Conservation (phyloP, 2,888 invertebrate genomes). For the Brenthis ino region DNA sequence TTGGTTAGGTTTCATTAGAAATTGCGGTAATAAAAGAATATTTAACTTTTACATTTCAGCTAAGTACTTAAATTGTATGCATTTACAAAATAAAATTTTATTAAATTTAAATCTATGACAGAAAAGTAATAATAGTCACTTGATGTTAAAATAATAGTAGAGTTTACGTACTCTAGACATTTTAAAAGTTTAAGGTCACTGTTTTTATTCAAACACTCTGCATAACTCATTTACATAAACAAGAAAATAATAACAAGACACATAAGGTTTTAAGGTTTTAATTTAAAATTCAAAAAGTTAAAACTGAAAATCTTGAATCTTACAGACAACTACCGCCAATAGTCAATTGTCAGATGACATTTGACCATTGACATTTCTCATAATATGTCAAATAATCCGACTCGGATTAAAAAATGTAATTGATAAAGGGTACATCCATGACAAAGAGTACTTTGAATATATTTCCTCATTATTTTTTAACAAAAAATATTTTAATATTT, state of each 20-base stretch:
- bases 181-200: constrained; percentile 9
- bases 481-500: too few species aligned
- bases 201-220: background rate
- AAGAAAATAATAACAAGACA: background rate
- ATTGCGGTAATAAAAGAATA: too few species aligned
- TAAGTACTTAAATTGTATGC: too few species aligned
- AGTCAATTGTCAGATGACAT: background rate
- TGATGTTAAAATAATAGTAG: background rate
- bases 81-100: background rate
- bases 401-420: too few species aligned
- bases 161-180: constrained; percentile 39
- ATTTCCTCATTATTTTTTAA: too few species aligned
- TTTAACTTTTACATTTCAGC: too few species aligned
- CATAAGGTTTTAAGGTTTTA: background rate
- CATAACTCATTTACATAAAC: background rate
- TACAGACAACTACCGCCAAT: background rate
- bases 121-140: constrained; percentile 1
- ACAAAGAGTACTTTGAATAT: too few species aligned
- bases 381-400: too few species aligned
- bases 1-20: too few species aligned
- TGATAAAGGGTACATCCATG: too few species aligned
- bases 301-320: constrained; percentile 4
- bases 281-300: background rate
- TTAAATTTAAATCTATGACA: background rate
- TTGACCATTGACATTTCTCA: background rate